These are phyloP conservation scores for Cynocephalus volans DNA, from an alignment of 2,113 vertebrate genomes.

Conservation along the genomic window DNA sequence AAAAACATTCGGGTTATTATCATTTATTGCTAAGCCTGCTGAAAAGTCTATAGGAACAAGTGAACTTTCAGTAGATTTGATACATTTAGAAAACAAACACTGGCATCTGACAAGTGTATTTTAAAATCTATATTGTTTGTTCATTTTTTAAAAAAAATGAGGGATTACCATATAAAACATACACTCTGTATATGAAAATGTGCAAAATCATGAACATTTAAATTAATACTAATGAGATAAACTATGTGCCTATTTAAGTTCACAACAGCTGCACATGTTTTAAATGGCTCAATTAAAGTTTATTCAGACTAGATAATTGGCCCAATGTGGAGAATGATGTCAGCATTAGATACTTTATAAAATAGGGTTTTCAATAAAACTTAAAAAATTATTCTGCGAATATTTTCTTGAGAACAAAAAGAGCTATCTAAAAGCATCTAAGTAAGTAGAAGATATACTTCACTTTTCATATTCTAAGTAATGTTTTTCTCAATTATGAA, in stretches of 20 bases:
- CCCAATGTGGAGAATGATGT: slow-evolving; percentile 85
- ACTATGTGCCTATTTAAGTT: slow-evolving; percentile 84
- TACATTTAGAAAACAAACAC: slow-evolving; percentile 80
- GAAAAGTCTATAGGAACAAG: background rate
- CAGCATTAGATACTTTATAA: slow-evolving; percentile 80
- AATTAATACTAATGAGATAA: slow-evolving; percentile 88
- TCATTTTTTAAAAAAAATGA: slow-evolving; percentile 82
- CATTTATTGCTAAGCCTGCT: background rate
- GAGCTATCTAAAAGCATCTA: slow-evolving; percentile 71
- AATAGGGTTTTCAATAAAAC: slow-evolving; percentile 84
- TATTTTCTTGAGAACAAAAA: slow-evolving; percentile 83
- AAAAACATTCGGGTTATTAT: slow-evolving; percentile 14
- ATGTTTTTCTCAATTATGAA: slow-evolving; percentile 67
- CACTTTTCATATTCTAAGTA: slow-evolving; percentile 69
- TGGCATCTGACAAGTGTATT: slow-evolving; percentile 75
- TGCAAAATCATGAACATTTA: slow-evolving; percentile 85
- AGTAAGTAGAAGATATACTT: slow-evolving; percentile 72
- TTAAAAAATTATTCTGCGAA: slow-evolving; percentile 82
- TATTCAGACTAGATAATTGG: slow-evolving; percentile 88
- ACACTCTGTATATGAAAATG: slow-evolving; percentile 83
- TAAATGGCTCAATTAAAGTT: slow-evolving; percentile 89
- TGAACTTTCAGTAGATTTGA: slow-evolving; percentile 48
- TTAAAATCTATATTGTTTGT: slow-evolving; percentile 77
- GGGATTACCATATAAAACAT: slow-evolving; percentile 83
- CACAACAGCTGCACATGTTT: slow-evolving; percentile 86